These are phyloP conservation scores for Lytechinus pictus DNA, from an alignment of 35 echinoderm and acorn worm genomes.

Conservation along the genomic window DNA sequence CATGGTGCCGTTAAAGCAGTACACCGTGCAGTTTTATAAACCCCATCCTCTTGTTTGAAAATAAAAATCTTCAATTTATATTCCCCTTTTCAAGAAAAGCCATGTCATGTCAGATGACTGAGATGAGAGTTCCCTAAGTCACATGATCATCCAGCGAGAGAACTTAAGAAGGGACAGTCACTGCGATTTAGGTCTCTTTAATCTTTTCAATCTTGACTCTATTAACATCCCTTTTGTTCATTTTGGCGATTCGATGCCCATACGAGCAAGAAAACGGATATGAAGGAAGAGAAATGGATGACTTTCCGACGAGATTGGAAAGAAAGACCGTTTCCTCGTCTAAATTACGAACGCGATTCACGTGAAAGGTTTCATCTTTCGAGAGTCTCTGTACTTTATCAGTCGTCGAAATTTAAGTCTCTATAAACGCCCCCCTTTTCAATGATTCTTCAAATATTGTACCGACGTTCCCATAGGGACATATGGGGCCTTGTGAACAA, in stretches of 20 bases:
- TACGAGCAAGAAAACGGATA: background rate
- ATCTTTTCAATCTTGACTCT: background rate
- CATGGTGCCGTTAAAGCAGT: too few species aligned
- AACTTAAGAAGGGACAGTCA: background rate
- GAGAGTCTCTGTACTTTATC: constrained; percentile 8
- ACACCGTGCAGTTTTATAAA: too few species aligned
- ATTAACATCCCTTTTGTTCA: background rate
- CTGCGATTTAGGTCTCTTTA: background rate
- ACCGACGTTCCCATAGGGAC: constrained; percentile 26
- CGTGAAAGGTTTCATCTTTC: background rate
- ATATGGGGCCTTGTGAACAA: constrained; percentile 16
- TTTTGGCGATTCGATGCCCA: background rate
- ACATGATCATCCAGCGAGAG: background rate
- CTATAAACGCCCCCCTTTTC: constrained; percentile 22
- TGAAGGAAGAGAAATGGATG: background rate
- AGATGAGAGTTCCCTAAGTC: background rate
- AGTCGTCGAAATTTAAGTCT: constrained; percentile 21
- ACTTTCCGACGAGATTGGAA: background rate
- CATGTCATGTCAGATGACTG: too few species aligned
- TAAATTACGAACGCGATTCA: constrained; percentile 4
- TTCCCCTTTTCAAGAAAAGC: too few species aligned
- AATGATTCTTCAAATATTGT: constrained; percentile 44
- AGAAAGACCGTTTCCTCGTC: background rate
- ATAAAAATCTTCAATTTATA: too few species aligned
- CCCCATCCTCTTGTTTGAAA: too few species aligned